These are phyloP conservation scores for Eurypyga helias DNA, from an alignment of 2,113 vertebrate genomes.

Conservation along the genomic window DNA sequence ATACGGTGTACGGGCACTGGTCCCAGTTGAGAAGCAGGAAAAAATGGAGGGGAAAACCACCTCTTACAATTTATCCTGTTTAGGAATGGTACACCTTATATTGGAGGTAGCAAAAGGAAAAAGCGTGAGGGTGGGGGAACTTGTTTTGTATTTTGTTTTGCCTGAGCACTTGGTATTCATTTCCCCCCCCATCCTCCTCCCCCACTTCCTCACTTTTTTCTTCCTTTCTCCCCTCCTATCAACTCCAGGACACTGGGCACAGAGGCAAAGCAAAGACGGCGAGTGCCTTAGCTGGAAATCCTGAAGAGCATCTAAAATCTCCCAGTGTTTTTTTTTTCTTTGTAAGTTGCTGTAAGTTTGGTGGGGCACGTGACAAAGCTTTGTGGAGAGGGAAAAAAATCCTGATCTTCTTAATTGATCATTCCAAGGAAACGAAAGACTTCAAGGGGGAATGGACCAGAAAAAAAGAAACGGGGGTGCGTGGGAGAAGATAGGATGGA, in stretches of 20 bases:
- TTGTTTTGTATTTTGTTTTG: neutral
- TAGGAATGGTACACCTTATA: neutral
- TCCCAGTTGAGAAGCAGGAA: neutral
- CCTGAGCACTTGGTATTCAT: slow-evolving; percentile 9
- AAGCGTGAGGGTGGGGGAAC: neutral
- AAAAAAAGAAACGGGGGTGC: accelerated
- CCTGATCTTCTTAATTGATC: slow-evolving; percentile 58
- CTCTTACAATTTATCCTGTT: neutral
- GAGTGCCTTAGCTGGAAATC: slow-evolving; percentile 42
- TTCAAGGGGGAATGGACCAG: neutral
- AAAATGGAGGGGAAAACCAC: neutral
- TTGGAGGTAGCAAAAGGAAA: neutral
- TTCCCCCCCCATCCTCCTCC: slow-evolving; percentile 22
- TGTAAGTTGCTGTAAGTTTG: slow-evolving; percentile 72
- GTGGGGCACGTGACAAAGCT: slow-evolving; percentile 79
- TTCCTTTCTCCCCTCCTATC: slow-evolving; percentile 57
- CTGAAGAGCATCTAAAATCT: slow-evolving; percentile 54
- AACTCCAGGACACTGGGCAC: slow-evolving; percentile 31
- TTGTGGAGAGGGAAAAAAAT: slow-evolving; percentile 11
- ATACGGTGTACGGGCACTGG: neutral
- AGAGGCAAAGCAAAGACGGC: slow-evolving; percentile 27
- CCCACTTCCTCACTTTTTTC: neutral
- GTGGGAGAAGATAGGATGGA: neutral
- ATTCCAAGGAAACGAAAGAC: slow-evolving; percentile 33
- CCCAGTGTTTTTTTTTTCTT: slow-evolving; percentile 65